Base-by-base conservation (phyloP, 2,113 vertebrate species). In the Eulacestoma nigropectus region DNA sequence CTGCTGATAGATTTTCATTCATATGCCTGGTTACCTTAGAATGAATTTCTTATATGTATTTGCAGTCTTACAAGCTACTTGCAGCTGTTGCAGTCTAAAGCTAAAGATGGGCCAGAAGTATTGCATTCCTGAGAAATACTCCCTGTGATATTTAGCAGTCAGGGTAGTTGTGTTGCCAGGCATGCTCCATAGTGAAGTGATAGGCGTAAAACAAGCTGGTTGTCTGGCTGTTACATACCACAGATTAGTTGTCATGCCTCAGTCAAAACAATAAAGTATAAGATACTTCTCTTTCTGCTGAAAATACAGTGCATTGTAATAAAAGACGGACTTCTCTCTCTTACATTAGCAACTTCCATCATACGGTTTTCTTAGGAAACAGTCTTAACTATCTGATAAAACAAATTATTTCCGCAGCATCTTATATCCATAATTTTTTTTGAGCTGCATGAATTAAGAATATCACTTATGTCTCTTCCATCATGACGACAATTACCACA, bases 141-240 rank as follows among this genome's bases (percentile, higher is more conserved):
- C 49, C 39, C 83, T 56, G 39, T 70, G 80, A 72, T 74, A 90
- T 63, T 95, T 89, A 94, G n/a, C 70, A 87, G 42, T 33, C 64
- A 50, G 59, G 37, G 42, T 89, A 91, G 70, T 33, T 67, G 20
- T 35, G 25, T 87, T 94, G 55, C 64, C 79, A 72, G 59, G 83
- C 92, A 96, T 96, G 95, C 84, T 88, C 93, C 77, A 52, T 7
- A 84, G 78, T 77, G 95, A 97, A 94, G 68, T 65, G 95, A 95
- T 70, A 97, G 92, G 88, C 65, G 30, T 29, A 10, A 84, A 93
- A 89, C 86, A 90, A 74, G 22, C 60, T 95, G 84, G 22, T 47
- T 95, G 80, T 91, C 96, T 96, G 93, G 87, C 93, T 97, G 91
- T 75, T 91, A 96, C 93, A 91, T 94, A 93, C 91, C 90, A 33